Evolutionary conservation across 1,140 invertebrate species (phyloP).

Genomic region (Nomia melanderi): DNA sequence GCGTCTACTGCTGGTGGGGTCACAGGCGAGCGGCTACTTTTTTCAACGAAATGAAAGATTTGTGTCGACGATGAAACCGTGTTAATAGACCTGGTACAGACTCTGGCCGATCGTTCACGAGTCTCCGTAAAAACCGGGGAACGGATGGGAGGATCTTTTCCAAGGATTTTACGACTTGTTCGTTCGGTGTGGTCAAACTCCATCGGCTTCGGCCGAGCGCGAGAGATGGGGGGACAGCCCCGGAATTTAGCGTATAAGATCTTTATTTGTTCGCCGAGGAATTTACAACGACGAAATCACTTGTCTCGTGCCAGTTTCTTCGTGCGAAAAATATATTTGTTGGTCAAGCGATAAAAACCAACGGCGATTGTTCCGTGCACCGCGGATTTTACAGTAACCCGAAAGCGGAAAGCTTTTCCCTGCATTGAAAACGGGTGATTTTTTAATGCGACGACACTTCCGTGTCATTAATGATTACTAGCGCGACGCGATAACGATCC

Average conservation of each 20-base stretch:
- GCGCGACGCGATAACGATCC: neutral
- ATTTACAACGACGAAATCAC: slow-evolving; percentile 12
- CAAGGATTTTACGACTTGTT: slow-evolving; percentile 52
- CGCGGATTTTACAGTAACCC: too few relatives aligned
- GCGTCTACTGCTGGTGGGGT: slow-evolving; percentile 33
- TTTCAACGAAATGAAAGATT: slow-evolving; percentile 56
- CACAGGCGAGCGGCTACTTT: slow-evolving; percentile 8
- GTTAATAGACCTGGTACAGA: slow-evolving; percentile 52
- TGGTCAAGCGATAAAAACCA: too few relatives aligned
- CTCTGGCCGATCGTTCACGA: slow-evolving; percentile 53
- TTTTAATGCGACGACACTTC: neutral
- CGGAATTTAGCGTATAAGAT: neutral
- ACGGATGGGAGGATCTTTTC: slow-evolving; percentile 9
- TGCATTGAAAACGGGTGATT: neutral
- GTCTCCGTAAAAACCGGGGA: slow-evolving; percentile 51
- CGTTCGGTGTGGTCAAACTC: slow-evolving; percentile 21
- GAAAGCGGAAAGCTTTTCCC: neutral
- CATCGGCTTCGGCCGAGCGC: too few relatives aligned
- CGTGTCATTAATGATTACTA: neutral
- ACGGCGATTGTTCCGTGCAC: neutral
- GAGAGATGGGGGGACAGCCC: neutral
- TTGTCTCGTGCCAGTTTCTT: neutral
- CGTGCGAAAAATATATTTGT: neutral
- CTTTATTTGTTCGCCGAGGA: slow-evolving; percentile 30
- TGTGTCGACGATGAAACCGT: slow-evolving; percentile 58